These are phyloP conservation scores for Gallinago stenura DNA, from an alignment of 2,797 vertebrate genomes.

Conservation along the genomic window DNA sequence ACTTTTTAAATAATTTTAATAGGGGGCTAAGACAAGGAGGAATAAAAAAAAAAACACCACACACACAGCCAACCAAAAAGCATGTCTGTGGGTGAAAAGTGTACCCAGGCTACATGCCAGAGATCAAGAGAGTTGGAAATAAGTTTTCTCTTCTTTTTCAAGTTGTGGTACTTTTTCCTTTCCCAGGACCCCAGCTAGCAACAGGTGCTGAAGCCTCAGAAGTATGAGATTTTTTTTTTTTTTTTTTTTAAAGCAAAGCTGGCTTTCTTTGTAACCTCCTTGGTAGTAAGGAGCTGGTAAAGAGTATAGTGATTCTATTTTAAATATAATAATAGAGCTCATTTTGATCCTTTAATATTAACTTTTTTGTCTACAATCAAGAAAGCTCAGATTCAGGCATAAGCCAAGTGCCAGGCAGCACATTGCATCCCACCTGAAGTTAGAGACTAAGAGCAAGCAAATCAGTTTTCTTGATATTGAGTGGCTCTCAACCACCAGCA, in stretches of 20 bases:
- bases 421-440: not conserved
- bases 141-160: not conserved
- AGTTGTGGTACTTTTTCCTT: not conserved
- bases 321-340: not conserved
- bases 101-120: not conserved
- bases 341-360: not conserved
- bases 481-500: not conserved
- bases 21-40: not conserved
- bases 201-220: not conserved
- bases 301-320: not conserved
- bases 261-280: not conserved
- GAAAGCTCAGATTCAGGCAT: not conserved
- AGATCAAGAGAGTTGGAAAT: not conserved
- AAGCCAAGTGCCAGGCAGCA: not conserved
- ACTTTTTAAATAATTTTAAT: not conserved
- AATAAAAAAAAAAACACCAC: not conserved
- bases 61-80: not conserved
- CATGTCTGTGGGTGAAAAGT: accelerated
- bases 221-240: not conserved
- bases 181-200: not conserved
- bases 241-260: not conserved
- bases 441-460: not conserved
- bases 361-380: not conserved
- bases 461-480: not conserved
- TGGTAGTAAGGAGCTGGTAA: not conserved